These are phyloP conservation scores for Gobius niger DNA, from an alignment of 2,113 vertebrate species.

Conservation along the genomic window DNA sequence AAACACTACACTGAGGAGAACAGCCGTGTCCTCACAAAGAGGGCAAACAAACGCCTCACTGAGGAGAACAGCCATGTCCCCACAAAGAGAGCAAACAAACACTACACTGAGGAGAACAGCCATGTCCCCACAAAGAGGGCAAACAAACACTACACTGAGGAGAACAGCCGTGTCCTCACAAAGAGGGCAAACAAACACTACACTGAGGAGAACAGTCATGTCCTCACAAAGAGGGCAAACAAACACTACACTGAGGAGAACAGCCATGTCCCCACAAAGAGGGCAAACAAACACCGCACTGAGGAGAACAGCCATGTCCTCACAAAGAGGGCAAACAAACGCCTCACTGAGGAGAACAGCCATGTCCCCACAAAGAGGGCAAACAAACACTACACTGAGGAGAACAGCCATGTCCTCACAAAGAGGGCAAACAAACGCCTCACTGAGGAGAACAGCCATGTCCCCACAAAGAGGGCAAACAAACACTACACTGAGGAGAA, in stretches of 20 bases:
- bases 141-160: conserved; percentile 17
- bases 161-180: background rate
- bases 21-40: background rate
- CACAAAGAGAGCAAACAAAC: background rate
- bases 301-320: conserved; percentile 5
- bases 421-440: background rate
- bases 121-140: background rate
- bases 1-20: conserved; percentile 18
- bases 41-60: conserved; percentile 6
- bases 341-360: conserved; percentile 16
- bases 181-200: background rate
- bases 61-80: conserved; percentile 6
- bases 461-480: background rate
- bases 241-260: conserved; percentile 18
- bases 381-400: conserved; percentile 17
- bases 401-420: background rate
- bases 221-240: background rate
- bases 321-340: background rate
- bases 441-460: conserved; percentile 16
- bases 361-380: background rate
- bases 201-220: conserved; percentile 15
- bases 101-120: conserved; percentile 18
- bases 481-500: conserved; percentile 18
- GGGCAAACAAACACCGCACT: conserved; percentile 9
- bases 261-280: background rate